A percentile compares a stretch with the other conserved stretches of the same genome.
Conservation (phyloP, 1,140 invertebrate genomes). For the Steinernema khuongi region DNA sequence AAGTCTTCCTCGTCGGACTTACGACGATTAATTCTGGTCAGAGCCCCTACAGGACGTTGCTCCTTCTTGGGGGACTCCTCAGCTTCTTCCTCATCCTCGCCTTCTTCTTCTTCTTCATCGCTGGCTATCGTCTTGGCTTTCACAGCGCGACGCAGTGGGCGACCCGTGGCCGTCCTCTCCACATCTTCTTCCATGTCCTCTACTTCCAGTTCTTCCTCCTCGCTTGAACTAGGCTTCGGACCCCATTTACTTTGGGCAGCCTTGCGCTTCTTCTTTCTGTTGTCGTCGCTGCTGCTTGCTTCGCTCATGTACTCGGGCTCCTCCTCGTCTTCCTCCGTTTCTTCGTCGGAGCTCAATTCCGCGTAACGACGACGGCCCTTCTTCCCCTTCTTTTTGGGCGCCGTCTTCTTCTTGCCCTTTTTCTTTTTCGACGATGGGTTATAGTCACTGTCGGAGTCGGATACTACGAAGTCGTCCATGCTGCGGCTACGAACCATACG, state of each 20-base stretch:
- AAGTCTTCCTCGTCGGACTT: constrained; percentile 1
- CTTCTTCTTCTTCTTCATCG: not conserved
- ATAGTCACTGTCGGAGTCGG: constrained; percentile 5
- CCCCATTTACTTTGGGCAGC: not conserved
- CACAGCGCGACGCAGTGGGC: not conserved
- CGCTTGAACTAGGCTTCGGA: not conserved
- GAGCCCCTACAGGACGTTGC: not conserved
- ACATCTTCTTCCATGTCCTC: not conserved
- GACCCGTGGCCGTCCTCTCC: not conserved
- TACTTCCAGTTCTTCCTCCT: not conserved
- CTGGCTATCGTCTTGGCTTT: not conserved
- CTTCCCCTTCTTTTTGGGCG: not conserved
- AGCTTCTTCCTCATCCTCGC: not conserved
- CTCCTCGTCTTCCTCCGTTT: not conserved
- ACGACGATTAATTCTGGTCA: not conserved
- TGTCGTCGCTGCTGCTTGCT: constrained; percentile 10
- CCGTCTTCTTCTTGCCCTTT: not conserved
- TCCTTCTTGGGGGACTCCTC: not conserved
- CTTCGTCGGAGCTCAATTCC: not conserved
- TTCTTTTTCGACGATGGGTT: not conserved
- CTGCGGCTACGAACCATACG: not conserved
- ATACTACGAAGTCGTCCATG: constrained; percentile 7
- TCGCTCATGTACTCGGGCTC: not conserved
- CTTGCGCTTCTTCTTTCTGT: not conserved
- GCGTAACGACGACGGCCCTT: not conserved